These are phyloP conservation scores for Ostrea edulis DNA, from an alignment of 1,140 invertebrate species.

Conservation along the genomic window DNA sequence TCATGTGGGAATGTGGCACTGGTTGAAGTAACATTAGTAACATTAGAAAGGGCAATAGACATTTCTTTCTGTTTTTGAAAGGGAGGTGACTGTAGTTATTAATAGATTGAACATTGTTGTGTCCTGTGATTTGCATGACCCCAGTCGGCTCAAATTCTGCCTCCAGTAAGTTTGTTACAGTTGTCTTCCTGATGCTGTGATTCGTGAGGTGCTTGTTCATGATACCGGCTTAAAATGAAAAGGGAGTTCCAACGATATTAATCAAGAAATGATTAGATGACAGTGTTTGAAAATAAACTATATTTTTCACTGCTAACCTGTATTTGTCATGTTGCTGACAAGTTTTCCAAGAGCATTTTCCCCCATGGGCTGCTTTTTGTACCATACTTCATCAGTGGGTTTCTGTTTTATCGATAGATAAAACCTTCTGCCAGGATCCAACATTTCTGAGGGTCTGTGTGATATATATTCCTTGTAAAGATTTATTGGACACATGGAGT, in stretches of 20 bases:
- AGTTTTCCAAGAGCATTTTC: too few relatives aligned
- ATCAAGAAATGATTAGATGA: too few relatives aligned
- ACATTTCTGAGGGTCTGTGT: not conserved
- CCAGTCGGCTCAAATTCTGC: not conserved
- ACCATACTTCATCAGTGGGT: not conserved
- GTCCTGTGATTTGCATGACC: not conserved
- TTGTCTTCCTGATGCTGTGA: not conserved
- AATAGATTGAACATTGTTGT: slow-evolving; percentile 7
- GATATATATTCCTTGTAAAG: not conserved
- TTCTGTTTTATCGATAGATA: not conserved
- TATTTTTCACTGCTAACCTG: too few relatives aligned
- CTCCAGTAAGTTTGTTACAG: not conserved
- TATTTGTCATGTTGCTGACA: too few relatives aligned
- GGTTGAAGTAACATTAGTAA: too few relatives aligned
- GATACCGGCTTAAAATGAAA: too few relatives aligned
- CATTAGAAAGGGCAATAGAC: too few relatives aligned
- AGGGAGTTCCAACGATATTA: too few relatives aligned
- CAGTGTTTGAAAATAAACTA: too few relatives aligned
- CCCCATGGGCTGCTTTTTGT: not conserved
- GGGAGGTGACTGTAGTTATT: not conserved
- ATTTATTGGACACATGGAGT: not conserved
- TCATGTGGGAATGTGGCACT: too few relatives aligned
- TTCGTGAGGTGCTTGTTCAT: not conserved
- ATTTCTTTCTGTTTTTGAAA: not conserved
- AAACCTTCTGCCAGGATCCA: not conserved